Conservation (phyloP, 92 coral and sea anemone species). For the Palythoa grandis region DNA sequence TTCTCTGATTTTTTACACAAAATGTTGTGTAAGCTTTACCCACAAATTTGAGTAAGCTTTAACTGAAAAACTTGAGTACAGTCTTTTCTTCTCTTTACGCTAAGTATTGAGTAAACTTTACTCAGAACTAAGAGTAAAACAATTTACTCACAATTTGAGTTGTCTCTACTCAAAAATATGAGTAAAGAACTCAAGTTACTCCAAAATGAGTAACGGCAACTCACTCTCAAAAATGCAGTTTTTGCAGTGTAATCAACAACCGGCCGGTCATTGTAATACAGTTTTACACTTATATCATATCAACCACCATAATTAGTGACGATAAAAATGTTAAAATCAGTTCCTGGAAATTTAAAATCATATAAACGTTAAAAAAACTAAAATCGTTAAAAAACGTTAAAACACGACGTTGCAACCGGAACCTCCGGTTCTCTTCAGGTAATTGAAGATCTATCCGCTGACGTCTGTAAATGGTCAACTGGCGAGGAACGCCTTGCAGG, state of each 20-base stretch:
- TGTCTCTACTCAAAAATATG: neutral
- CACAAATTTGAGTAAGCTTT: neutral
- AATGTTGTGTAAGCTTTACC: neutral
- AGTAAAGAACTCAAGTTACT: neutral
- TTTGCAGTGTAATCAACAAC: conserved; percentile 1
- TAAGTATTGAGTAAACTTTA: neutral
- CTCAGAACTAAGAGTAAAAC: neutral
- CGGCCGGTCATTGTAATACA: too few relatives aligned
- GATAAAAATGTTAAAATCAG: too few relatives aligned
- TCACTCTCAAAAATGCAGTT: conserved; percentile 2
- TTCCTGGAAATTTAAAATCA: too few relatives aligned
- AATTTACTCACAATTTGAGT: neutral
- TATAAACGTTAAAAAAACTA: too few relatives aligned
- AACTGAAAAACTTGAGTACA: neutral
- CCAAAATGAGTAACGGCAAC: neutral
- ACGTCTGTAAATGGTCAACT: too few relatives aligned
- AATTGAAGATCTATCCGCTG: too few relatives aligned
- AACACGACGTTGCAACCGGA: too few relatives aligned
- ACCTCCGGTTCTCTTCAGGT: too few relatives aligned
- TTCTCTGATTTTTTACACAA: neutral
- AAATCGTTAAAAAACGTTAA: too few relatives aligned
- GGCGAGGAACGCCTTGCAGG: too few relatives aligned
- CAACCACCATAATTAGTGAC: too few relatives aligned
- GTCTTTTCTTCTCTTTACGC: neutral
- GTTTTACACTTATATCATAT: too few relatives aligned